Conservation (phyloP, 2,888 invertebrate genomes). For the Meteorus colon region DNA sequence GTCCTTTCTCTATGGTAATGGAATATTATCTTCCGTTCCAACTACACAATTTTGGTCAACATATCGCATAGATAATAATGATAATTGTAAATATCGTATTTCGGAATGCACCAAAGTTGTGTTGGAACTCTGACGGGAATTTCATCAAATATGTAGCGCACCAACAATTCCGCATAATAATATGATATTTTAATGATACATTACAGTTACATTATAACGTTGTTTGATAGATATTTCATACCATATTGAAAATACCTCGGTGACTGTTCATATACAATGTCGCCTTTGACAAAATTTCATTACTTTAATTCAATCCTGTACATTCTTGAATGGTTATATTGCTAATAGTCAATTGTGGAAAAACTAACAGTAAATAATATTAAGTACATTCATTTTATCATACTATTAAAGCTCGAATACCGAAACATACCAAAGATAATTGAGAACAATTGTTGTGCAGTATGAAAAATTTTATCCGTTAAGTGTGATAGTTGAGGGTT, state of each 20-base stretch:
- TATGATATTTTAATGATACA: background rate
- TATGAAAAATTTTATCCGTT: background rate
- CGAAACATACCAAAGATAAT: constrained; percentile 11
- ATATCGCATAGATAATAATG: background rate
- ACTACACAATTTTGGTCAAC: background rate
- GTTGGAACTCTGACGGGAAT: background rate
- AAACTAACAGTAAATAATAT: background rate
- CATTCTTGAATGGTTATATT: background rate
- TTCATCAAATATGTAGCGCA: background rate
- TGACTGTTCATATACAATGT: background rate
- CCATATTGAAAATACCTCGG: background rate
- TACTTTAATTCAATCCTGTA: background rate
- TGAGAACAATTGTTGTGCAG: background rate
- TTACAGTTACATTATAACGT: background rate
- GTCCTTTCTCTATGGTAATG: background rate
- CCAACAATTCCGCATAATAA: background rate
- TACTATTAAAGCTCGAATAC: constrained; percentile 50
- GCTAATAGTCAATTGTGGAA: background rate
- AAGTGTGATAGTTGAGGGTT: background rate
- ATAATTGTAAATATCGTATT: background rate
- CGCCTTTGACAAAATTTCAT: background rate
- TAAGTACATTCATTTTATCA: background rate
- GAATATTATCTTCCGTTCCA: background rate
- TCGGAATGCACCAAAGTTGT: background rate
- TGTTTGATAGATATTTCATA: background rate